Evolutionary conservation across 2,888 invertebrate species (phyloP).

Genomic region (Xestia rhomboidea): DNA sequence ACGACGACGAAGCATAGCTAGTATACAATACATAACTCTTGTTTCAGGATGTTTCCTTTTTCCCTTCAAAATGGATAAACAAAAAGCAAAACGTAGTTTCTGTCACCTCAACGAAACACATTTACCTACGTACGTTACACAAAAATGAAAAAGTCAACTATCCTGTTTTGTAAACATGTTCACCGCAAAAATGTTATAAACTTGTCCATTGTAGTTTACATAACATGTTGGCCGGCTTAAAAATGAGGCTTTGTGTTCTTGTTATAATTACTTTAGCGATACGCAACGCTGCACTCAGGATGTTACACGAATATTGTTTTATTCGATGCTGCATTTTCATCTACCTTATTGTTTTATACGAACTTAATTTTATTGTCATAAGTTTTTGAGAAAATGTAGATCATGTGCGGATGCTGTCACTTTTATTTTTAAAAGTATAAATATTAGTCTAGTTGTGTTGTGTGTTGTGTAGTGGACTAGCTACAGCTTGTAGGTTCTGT

Average conservation of each 20-base stretch:
- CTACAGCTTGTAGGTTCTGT: neutral
- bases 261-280: slow-evolving; percentile 39
- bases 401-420: neutral
- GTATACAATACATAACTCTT: slow-evolving; percentile 3
- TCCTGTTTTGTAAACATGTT: slow-evolving; percentile 29
- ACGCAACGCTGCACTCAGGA: slow-evolving; percentile 18
- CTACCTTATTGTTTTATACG: slow-evolving; percentile 1
- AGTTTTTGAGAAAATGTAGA: neutral
- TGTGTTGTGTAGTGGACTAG: neutral
- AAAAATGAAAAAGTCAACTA: slow-evolving; percentile 13
- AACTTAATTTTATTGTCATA: neutral
- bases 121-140: neutral
- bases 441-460: too few relatives aligned
- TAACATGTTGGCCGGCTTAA: slow-evolving; percentile 39
- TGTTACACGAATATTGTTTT: slow-evolving; percentile 5
- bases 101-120: neutral
- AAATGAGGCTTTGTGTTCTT: slow-evolving; percentile 42
- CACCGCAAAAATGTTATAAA: slow-evolving; percentile 28
- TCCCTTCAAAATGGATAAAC: neutral
- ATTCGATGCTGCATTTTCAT: slow-evolving; percentile 14
- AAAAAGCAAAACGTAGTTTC: slow-evolving; percentile 12
- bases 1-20: too few relatives aligned
- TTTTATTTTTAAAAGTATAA: too few relatives aligned
- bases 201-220: slow-evolving; percentile 47
- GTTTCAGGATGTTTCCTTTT: neutral